Evolutionary conservation across 2,888 invertebrate species (phyloP), one percentile per base, ranked within the genome.

Genomic region (Chaitophorus viminalis): DNA sequence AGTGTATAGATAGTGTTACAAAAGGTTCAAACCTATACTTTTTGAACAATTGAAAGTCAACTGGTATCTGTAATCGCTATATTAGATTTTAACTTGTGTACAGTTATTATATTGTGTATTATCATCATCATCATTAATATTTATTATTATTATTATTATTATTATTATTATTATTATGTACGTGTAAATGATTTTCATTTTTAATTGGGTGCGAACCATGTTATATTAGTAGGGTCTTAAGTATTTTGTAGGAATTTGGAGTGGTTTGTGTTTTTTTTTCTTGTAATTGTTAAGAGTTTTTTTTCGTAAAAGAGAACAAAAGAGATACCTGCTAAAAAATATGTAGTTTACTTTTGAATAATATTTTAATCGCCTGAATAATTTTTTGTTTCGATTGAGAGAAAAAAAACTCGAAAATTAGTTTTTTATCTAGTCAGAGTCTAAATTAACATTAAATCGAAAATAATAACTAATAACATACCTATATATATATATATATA

Each of bases 381-480:
- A 6, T 14, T 39, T 77, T n/a, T n/a, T 81, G 3, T n/a, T 68
- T 74, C 25, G 14, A 29, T 68, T 31, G 46, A 31, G 65, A 77
- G 18, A 52, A 85, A 83, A n/a, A 60, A 25, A 52, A 46, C 72
- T 82, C 46, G 33, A 72, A 5, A 70, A 52, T 72, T 78, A 78
- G 85, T 86, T 78, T 78, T 77, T 33, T 25, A 77, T 85, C 85
- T 85, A 85, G 85, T 85, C 85, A 85, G 75, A 68, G 77, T 85
- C 46, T 39, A 52, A 85, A 85, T 36, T 85, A n/a, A 75, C 17
- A 18, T 39, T 25, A 39, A 46, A 33, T 21, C 25, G 18, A 82
- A 81, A 68, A 46, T 14, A 21, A n/a, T n/a, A n/a, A n/a, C n/a
- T n/a, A 79, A 21, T n/a, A 36, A 36, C n/a, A n/a, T n/a, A n/a